These are phyloP conservation scores for Drosophila setifemur DNA, from an alignment of 1,140 invertebrate genomes.

Conservation along the genomic window DNA sequence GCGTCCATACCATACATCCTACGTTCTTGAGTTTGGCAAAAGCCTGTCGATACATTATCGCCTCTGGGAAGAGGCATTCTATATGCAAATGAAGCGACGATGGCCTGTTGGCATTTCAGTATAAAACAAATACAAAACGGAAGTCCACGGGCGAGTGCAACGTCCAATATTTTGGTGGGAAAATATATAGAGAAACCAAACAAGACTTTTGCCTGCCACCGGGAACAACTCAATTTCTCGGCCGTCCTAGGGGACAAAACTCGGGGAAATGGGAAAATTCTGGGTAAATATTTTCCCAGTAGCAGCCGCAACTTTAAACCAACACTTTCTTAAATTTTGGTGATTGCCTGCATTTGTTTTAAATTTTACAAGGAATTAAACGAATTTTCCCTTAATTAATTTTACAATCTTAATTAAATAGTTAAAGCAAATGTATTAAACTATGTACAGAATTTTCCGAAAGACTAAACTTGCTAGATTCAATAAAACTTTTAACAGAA, in stretches of 20 bases:
- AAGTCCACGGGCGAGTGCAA: slow-evolving; percentile 23
- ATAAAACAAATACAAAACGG: background rate
- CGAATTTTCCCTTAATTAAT: too few species aligned
- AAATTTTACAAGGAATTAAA: too few species aligned
- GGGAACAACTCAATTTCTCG: slow-evolving; percentile 53
- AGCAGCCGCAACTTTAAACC: slow-evolving; percentile 14
- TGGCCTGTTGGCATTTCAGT: background rate
- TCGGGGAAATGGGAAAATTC: background rate
- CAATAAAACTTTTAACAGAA: too few species aligned
- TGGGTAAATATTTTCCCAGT: background rate
- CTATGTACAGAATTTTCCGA: background rate
- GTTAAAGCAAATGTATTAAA: background rate
- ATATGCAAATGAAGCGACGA: slow-evolving; percentile 56
- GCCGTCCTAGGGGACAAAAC: slow-evolving; percentile 5
- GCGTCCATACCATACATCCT: background rate
- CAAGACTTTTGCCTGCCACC: slow-evolving; percentile 1
- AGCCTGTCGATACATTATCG: slow-evolving; percentile 56
- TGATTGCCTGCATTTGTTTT: background rate
- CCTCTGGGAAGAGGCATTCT: slow-evolving; percentile 19
- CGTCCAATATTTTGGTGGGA: slow-evolving; percentile 6
- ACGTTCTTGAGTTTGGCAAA: slow-evolving; percentile 30
- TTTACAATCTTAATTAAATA: too few species aligned
- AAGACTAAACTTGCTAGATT: too few species aligned
- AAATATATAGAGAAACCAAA: slow-evolving; percentile 10
- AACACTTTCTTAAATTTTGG: background rate